Base-by-base conservation (phyloP, 1,140 invertebrate species). In the Chrysoperla carnea region DNA sequence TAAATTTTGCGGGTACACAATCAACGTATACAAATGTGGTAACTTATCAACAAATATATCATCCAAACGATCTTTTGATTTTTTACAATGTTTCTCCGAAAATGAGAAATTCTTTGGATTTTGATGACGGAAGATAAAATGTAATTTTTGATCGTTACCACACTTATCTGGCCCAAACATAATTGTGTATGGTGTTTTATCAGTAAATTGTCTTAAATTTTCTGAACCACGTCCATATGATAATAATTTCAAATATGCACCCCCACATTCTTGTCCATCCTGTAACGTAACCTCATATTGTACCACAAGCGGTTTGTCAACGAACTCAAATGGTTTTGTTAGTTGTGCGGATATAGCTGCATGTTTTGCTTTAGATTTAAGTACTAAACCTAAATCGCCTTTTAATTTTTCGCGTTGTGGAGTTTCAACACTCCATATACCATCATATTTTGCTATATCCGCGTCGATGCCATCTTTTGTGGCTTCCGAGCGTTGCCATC, bases 91-190 rank as follows among this genome's bases (percentile, higher is more conserved):
- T 56, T 93, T 94, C 57, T 93, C 89, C 52, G 85, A 80, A 50
- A 87, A 69, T 11, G 76, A 75, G 11, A 85, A 88, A 58, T 92
- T 98, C 48, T 82, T 71, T 11, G 93, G 93, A 68, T 98, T 97
- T 61, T 81, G 84, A 61, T 97, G 91, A 38, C 84, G 76, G 66
- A 99, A 93, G 59, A 99, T 99, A 60, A 99, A 98, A 63, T 98
- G 95, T 40, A 96, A 66, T 75, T 97, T 96, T 52, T 85, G 76
- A 62, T 94, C 88, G 55, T 82, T 88, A 43, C 94, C 94, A 69
- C 95, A 99, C 63, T 98, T 99, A 67, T 99, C 95, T 8, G 95
- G 95, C 2, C 94, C 95, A 69, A 99, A 99, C 95, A 99, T 99
- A 53, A 98, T 91, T 2, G 88, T 88, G 62, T 96, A 98, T 0